Conservation (phyloP, 1,140 invertebrate genomes). For the Bradysia coprophila region DNA sequence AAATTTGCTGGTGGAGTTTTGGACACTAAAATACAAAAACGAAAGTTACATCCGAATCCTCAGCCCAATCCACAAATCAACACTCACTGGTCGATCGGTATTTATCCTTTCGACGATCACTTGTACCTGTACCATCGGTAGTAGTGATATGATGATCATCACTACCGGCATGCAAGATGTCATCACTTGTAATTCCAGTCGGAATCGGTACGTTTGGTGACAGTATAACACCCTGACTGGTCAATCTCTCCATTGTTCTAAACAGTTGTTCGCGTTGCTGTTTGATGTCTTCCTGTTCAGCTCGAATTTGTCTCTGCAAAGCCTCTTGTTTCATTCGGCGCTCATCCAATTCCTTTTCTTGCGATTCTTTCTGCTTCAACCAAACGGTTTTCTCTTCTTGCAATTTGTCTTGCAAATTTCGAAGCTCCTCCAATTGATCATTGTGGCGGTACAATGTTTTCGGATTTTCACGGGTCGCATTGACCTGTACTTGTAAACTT, state of each 20-base stretch:
- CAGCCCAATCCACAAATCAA: too few relatives aligned
- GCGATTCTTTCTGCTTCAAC: conserved; percentile 37
- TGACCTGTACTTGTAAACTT: conserved; percentile 43
- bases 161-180: conserved; percentile 1
- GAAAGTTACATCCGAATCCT: too few relatives aligned
- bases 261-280: conserved; percentile 77
- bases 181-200: not conserved
- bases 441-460: conserved; percentile 40
- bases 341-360: conserved; percentile 45
- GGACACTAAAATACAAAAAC: conserved; percentile 12
- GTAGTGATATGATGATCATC: conserved; percentile 9
- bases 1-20: conserved; percentile 49
- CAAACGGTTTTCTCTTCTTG: conserved; percentile 65
- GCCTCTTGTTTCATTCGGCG: conserved; percentile 29
- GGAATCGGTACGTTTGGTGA: conserved; percentile 25
- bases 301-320: conserved; percentile 39
- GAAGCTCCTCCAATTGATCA: conserved; percentile 50
- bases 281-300: conserved; percentile 62
- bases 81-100: conserved; percentile 17
- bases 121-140: not conserved
- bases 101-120: conserved; percentile 19
- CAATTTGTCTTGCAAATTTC: conserved; percentile 54
- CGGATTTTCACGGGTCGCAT: conserved; percentile 28
- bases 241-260: conserved; percentile 57
- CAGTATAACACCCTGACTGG: conserved; percentile 45